These are phyloP conservation scores for Perca fluviatilis DNA, from an alignment of 2,113 vertebrate species.

Conservation along the genomic window DNA sequence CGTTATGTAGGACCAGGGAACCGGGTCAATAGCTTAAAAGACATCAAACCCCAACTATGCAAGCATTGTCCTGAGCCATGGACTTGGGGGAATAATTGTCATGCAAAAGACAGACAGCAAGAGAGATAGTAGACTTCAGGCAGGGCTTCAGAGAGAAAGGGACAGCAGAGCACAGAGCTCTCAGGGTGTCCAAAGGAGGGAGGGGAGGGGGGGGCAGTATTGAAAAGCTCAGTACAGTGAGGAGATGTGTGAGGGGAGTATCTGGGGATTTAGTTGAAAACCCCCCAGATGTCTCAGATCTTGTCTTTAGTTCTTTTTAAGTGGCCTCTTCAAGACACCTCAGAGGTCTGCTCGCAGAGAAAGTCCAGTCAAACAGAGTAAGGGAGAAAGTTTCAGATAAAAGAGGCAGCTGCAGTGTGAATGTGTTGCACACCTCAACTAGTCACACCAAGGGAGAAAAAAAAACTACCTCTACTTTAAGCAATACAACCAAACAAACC, in stretches of 20 bases:
- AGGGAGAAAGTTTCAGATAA: constrained; percentile 47
- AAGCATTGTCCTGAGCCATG: constrained; percentile 82
- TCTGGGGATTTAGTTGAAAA: constrained; percentile 54
- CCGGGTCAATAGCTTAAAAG: constrained; percentile 73
- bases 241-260: constrained; percentile 65
- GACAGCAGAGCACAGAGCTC: constrained; percentile 52
- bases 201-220: constrained; percentile 18
- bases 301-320: constrained; percentile 69
- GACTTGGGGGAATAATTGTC: constrained; percentile 86
- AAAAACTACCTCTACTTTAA: not conserved
- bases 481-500: not conserved
- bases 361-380: constrained; percentile 21
- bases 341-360: constrained; percentile 30
- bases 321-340: constrained; percentile 58
- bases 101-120: constrained; percentile 82
- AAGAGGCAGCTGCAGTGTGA: constrained; percentile 14
- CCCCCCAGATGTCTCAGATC: constrained; percentile 75
- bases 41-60: constrained; percentile 79
- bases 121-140: constrained; percentile 75
- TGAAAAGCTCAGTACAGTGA: constrained; percentile 73
- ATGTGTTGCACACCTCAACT: not conserved
- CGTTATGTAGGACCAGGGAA: constrained; percentile 29
- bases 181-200: constrained; percentile 55
- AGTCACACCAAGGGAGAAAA: not conserved
- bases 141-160: constrained; percentile 59